A percentile compares a stretch with the other conserved stretches of the same genome.
These are phyloP conservation scores for Malurus leucopterus DNA, from an alignment of 2,797 vertebrate genomes.

Conservation along the genomic window DNA sequence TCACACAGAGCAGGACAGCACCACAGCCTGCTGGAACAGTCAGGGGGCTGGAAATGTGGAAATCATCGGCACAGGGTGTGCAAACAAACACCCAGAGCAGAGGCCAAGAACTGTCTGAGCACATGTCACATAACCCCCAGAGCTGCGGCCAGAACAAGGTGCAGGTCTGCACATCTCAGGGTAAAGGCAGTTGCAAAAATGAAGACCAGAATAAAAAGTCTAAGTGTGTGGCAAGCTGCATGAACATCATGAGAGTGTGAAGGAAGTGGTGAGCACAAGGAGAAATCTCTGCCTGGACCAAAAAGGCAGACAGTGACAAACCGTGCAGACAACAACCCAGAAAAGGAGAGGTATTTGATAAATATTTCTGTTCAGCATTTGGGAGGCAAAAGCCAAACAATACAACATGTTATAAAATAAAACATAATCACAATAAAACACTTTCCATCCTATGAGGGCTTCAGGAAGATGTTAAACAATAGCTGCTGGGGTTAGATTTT, in stretches of 20 bases:
- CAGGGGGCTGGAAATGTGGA: background rate
- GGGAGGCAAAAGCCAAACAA: slow-evolving; percentile 20
- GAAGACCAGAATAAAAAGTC: background rate
- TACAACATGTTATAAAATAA: background rate
- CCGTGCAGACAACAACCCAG: background rate
- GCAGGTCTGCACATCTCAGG: background rate
- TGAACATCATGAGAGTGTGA: background rate
- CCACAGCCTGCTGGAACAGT: background rate
- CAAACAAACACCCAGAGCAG: background rate
- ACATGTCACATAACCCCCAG: rapidly evolving
- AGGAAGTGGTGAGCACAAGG: background rate
- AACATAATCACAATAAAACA: background rate
- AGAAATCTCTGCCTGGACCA: background rate
- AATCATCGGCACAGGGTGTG: rapidly evolving
- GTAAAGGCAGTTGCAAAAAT: background rate
- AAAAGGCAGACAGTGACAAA: background rate
- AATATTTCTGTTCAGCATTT: background rate
- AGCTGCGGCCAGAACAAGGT: background rate
- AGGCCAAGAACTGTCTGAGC: background rate
- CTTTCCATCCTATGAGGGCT: background rate
- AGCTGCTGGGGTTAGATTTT: background rate
- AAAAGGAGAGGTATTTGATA: background rate
- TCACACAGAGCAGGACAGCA: background rate
- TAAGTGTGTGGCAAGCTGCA: background rate
- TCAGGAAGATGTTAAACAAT: slow-evolving; percentile 48